Conservation (phyloP, 2,888 invertebrate genomes). For the Seira musarum region DNA sequence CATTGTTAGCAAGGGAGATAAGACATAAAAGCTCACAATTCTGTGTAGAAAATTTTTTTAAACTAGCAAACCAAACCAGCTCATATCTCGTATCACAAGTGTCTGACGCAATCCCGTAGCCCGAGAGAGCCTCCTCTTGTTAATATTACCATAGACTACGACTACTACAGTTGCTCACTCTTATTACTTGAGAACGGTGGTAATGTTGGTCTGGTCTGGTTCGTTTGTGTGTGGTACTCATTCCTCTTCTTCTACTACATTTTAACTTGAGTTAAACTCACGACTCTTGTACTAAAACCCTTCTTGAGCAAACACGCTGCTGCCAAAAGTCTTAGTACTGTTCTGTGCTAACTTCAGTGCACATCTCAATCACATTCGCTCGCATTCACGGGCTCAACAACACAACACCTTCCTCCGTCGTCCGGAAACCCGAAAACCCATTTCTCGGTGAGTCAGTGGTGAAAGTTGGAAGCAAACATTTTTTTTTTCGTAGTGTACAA, state of each 20-base stretch:
- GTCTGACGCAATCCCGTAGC: slow-evolving; percentile 40
- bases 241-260: neutral
- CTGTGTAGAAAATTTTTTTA: neutral
- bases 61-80: neutral
- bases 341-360: neutral
- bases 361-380: neutral
- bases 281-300: neutral
- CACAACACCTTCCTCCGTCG: slow-evolving; percentile 1
- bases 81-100: neutral
- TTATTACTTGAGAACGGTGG: neutral
- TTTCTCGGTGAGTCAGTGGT: slow-evolving; percentile 34
- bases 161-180: slow-evolving; percentile 16
- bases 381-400: neutral
- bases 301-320: neutral
- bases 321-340: slow-evolving; percentile 2
- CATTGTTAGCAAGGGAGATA: too few relatives aligned
- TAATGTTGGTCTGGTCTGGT: too few relatives aligned
- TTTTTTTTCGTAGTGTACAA: neutral
- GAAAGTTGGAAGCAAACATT: slow-evolving; percentile 26
- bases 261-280: neutral
- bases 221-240: neutral
- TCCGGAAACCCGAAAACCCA: slow-evolving; percentile 47
- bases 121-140: neutral
- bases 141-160: slow-evolving; percentile 9
- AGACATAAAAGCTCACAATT: too few relatives aligned